A percentile compares a stretch with the other conserved stretches of the same genome.
phyloP scores from a whole-genome alignment of 2,888 invertebrate species.

The Phoronis australis region DNA sequence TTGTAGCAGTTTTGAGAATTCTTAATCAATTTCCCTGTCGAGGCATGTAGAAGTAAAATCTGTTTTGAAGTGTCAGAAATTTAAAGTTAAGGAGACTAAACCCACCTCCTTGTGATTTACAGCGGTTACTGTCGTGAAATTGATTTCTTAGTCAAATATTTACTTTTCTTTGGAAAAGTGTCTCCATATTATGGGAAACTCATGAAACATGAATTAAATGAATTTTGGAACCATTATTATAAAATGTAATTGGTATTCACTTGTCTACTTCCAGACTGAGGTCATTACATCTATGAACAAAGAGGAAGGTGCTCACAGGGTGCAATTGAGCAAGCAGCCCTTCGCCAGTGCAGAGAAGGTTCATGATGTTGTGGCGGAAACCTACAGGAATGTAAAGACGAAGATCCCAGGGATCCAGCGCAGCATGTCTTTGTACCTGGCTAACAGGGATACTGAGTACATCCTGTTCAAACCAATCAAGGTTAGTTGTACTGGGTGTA shows the following conservation, averaged over 20 bases:
- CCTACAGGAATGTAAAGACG: constrained; percentile 72
- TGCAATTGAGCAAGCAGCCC: constrained; percentile 56
- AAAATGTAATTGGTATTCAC: constrained; percentile 1
- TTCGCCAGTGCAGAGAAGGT: constrained; percentile 70
- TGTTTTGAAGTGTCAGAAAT: too few species aligned
- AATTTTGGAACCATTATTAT: constrained; percentile 10
- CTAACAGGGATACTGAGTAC: constrained; percentile 94
- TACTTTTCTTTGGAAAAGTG: too few species aligned
- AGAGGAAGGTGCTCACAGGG: constrained; percentile 35
- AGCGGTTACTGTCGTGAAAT: too few species aligned
- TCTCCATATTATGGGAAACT: neutral
- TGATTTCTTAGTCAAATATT: too few species aligned
- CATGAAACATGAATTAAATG: neutral
- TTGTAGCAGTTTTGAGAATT: too few species aligned
- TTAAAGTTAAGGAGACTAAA: too few species aligned
- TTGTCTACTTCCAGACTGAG: constrained; percentile 34
- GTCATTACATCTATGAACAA: constrained; percentile 47
- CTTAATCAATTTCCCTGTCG: too few species aligned
- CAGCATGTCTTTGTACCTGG: constrained; percentile 90
- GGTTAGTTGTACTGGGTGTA: constrained; percentile 55
- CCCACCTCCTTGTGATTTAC: too few species aligned
- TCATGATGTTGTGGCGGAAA: constrained; percentile 68
- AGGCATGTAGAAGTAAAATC: too few species aligned
- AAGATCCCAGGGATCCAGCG: constrained; percentile 75
- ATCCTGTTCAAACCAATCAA: constrained; percentile 91